phyloP scores from a whole-genome alignment of 2,888 invertebrate species.

The Ditylenchus weischeri region DNA sequence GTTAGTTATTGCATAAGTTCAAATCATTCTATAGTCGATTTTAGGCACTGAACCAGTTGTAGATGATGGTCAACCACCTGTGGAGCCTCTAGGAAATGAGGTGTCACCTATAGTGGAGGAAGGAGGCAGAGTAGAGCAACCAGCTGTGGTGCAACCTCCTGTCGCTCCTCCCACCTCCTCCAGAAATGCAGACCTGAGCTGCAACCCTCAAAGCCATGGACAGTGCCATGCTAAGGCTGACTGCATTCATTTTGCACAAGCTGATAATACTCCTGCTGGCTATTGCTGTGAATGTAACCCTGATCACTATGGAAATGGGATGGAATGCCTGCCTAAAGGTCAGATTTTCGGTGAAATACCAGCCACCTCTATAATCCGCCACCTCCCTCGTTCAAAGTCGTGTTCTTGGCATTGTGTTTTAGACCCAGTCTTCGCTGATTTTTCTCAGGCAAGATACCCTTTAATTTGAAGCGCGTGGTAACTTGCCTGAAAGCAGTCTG shows the following conservation, averaged over 20 bases:
- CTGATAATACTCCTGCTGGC: conserved; percentile 66
- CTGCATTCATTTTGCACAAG: conserved; percentile 67
- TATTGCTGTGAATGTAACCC: conserved; percentile 81
- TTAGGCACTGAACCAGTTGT: neutral
- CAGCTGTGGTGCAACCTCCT: neutral
- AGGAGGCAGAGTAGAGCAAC: neutral
- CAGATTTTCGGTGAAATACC: conserved; percentile 13
- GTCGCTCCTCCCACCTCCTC: neutral
- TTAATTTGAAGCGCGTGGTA: no score
- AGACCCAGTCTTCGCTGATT: no score
- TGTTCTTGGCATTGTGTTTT: no score
- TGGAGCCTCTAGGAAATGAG: no score
- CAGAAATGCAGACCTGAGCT: conserved; percentile 21
- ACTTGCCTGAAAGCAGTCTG: no score
- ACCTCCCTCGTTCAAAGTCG: no score
- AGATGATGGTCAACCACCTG: neutral
- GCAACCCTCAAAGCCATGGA: conserved; percentile 12
- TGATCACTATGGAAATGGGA: conserved; percentile 87
- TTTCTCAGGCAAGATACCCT: no score
- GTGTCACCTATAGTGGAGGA: neutral
- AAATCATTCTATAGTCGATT: neutral
- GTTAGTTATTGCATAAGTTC: no score
- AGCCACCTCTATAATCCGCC: no score
- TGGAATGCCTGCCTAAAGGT: conserved; percentile 78
- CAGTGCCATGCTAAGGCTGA: conserved; percentile 75